These are phyloP conservation scores for Lagorchestes hirsutus DNA, from an alignment of 2,797 vertebrate genomes.

Conservation along the genomic window DNA sequence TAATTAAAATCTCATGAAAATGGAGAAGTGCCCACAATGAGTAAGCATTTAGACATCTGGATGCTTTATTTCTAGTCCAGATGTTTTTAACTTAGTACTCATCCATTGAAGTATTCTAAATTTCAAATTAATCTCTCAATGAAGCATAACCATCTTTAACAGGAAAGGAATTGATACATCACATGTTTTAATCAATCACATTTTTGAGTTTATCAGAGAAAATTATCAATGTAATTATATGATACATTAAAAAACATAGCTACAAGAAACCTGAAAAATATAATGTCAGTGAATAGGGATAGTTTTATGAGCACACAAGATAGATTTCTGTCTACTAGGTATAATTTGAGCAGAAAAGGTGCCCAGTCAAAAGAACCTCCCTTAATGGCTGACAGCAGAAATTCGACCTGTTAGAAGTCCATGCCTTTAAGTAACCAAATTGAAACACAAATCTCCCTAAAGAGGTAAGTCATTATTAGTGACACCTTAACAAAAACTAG, in stretches of 20 bases:
- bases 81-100: slow-evolving; percentile 64
- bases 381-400: slow-evolving; percentile 24
- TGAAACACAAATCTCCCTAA: slow-evolving; percentile 32
- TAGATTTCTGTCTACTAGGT: not conserved
- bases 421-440: slow-evolving; percentile 17
- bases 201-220: slow-evolving; percentile 30
- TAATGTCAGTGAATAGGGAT: not conserved
- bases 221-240: not conserved
- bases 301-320: slow-evolving; percentile 16
- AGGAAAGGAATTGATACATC: not conserved
- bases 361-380: not conserved
- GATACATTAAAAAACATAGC: slow-evolving; percentile 35
- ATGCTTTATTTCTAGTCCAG: slow-evolving; percentile 34
- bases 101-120: slow-evolving; percentile 15
- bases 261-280: not conserved
- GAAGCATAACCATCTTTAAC: not conserved
- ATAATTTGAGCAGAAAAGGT: not conserved
- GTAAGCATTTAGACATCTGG: slow-evolving; percentile 37
- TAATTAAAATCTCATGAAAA: slow-evolving; percentile 65
- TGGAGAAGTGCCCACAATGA: slow-evolving; percentile 53
- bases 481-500: not conserved
- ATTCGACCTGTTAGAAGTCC: not conserved
- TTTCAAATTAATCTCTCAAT: slow-evolving; percentile 32
- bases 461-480: not conserved
- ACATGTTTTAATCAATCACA: slow-evolving; percentile 37